Percentiles rank a stretch among this genome's conserved stretches.
phyloP scores from a whole-genome alignment of 2,888 invertebrate genomes.

The Cryptocephalus moraei region DNA sequence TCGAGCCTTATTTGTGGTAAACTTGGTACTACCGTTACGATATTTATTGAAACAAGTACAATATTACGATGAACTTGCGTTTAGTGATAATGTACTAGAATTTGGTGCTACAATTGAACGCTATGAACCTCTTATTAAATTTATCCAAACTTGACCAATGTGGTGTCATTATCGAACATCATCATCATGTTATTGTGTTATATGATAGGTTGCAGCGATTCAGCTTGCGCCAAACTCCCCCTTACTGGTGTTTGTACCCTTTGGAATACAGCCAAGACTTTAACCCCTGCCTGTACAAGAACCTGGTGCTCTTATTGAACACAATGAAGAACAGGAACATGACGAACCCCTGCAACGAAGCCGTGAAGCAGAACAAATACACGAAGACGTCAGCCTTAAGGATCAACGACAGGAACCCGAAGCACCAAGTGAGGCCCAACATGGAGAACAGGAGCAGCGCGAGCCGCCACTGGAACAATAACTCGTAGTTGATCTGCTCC shows the following conservation, averaged over 20 bases:
- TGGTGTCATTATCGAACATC: too few species aligned
- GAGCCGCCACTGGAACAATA: constrained; percentile 45
- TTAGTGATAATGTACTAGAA: too few species aligned
- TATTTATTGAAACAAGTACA: too few species aligned
- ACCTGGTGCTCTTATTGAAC: constrained; percentile 48
- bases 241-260: constrained; percentile 9
- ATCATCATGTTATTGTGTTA: too few species aligned
- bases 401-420: constrained; percentile 43
- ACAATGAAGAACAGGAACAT: constrained; percentile 50
- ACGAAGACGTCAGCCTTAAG: constrained; percentile 24
- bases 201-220: too few species aligned
- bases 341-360: constrained; percentile 50
- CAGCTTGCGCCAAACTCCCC: too few species aligned
- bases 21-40: too few species aligned
- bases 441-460: constrained; percentile 50
- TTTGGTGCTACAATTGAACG: too few species aligned
- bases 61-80: too few species aligned
- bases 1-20: too few species aligned
- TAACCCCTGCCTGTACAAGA: constrained; percentile 33
- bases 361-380: constrained; percentile 46
- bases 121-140: too few species aligned
- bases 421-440: constrained; percentile 51
- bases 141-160: too few species aligned
- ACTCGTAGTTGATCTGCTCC: constrained; percentile 19
- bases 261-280: constrained; percentile 19